phyloP scores from a whole-genome alignment of 2,797 vertebrate genomes.

The Triplophysa bombifrons region DNA sequence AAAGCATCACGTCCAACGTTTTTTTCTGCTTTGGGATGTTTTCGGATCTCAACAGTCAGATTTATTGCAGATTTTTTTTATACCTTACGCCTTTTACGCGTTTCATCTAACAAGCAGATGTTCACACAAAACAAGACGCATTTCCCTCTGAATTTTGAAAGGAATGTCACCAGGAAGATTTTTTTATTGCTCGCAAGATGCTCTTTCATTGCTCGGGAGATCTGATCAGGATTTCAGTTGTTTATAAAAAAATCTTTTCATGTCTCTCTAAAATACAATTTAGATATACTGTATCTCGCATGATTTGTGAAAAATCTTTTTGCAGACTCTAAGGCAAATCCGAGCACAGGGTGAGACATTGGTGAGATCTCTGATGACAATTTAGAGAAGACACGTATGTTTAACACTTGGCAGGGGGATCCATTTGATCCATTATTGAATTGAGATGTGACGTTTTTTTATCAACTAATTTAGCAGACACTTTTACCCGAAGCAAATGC shows the following conservation, averaged over 20 bases:
- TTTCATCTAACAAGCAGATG: conserved; percentile 15
- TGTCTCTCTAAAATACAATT: not conserved
- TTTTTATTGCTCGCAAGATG: not conserved
- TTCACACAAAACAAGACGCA: not conserved
- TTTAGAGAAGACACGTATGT: not conserved
- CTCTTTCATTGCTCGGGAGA: not conserved
- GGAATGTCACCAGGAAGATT: not conserved
- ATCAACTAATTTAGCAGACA: conserved; percentile 22
- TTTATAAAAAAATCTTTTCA: not conserved
- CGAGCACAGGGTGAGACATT: not conserved
- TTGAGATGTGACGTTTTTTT: conserved; percentile 3
- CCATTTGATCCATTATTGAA: not conserved
- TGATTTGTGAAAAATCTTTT: not conserved
- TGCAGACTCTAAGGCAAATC: not conserved
- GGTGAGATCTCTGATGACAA: not conserved
- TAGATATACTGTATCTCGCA: not conserved
- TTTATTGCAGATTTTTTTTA: not conserved
- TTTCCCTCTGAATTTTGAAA: not conserved
- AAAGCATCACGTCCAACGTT: not conserved
- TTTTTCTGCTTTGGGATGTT: conserved; percentile 10
- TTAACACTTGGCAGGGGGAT: not conserved
- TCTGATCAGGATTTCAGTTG: not conserved
- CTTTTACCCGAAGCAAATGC: conserved; percentile 23
- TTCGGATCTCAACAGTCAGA: not conserved
- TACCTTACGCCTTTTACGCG: not conserved